Evolutionary conservation across 2,113 vertebrate genomes (phyloP), one percentile per base, ranked within the genome.

Genomic region (Lophotis ruficrista): DNA sequence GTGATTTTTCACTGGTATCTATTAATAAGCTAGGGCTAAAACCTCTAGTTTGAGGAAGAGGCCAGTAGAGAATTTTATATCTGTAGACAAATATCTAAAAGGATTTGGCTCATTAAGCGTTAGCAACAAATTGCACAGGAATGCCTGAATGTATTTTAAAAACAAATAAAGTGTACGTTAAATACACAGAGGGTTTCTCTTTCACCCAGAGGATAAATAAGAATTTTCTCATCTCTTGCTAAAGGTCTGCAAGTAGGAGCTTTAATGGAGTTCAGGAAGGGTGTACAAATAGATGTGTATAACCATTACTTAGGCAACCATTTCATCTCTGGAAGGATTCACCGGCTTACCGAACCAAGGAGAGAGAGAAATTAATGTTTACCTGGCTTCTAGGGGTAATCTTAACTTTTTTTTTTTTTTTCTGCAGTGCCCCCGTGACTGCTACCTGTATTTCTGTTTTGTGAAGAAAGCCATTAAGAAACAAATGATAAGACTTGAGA

Each of bases 91-190:
- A 82, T 92, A 89, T 81, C 69, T 96, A 48, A 91, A 90, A 94
- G 77, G 94, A 84, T 90, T 93, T 91, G 79, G 45, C 85, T 95
- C 83, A 89, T 95, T 97, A 96, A 93, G 53, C 16, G 0, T 93
- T 84, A 87, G 69, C 37, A 87, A 92, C 30, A 93, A 93, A 91
- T 93, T 92, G 33, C 83, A 79, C 38, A 87, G 86, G 89, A 93
- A 54, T 56, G 48, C 48, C 64, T 68, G 83, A 91, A 89, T 91
- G 57, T 92, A 78, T 84, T 89, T 94, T 89, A 91, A 92, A 95
- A 95, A 61, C 61, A 92, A 96, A 87, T 93, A 93, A 92, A 51
- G 23, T 38, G 20, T 51, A 91, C 82, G 86, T 89, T 96, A 94
- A 93, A 84, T 89, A 87, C 76, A 83, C 58, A 91, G 65, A 96